Conservation (phyloP, 53 echinoderm and acorn worm species). For the Astropecten irregularis region DNA sequence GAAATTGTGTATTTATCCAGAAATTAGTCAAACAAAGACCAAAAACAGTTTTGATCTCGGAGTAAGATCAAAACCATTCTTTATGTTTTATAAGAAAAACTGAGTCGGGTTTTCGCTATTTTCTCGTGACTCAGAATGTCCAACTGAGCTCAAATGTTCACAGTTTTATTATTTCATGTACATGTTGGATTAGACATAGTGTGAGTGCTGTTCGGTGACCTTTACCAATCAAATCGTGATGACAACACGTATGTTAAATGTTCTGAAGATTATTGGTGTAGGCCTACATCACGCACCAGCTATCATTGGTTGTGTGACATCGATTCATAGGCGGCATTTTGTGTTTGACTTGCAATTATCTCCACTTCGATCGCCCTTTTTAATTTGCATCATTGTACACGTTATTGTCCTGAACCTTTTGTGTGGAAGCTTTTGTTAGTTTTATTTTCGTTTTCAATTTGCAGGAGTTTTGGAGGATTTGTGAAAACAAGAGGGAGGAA, state of each 20-base stretch:
- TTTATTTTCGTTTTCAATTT: conserved; percentile 17
- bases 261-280: background rate
- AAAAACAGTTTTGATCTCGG: too few species aligned
- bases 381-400: background rate
- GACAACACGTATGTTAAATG: background rate
- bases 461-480: conserved; percentile 1
- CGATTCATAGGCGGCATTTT: background rate
- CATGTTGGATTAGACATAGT: too few species aligned
- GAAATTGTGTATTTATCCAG: too few species aligned
- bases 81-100: too few species aligned
- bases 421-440: conserved; percentile 16
- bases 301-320: background rate
- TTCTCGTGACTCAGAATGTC: too few species aligned
- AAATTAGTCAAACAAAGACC: too few species aligned
- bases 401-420: background rate
- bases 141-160: too few species aligned
- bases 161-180: too few species aligned
- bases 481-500: background rate
- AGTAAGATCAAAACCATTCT: too few species aligned
- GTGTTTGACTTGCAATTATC: conserved; percentile 16
- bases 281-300: background rate
- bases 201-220: too few species aligned
- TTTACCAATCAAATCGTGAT: background rate
- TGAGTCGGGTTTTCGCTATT: too few species aligned
- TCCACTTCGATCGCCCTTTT: conserved; percentile 13